Percentiles rank a stretch among this genome's conserved stretches.
Conservation (phyloP, 2,113 vertebrate genomes). For the Muscicapa adusta region DNA sequence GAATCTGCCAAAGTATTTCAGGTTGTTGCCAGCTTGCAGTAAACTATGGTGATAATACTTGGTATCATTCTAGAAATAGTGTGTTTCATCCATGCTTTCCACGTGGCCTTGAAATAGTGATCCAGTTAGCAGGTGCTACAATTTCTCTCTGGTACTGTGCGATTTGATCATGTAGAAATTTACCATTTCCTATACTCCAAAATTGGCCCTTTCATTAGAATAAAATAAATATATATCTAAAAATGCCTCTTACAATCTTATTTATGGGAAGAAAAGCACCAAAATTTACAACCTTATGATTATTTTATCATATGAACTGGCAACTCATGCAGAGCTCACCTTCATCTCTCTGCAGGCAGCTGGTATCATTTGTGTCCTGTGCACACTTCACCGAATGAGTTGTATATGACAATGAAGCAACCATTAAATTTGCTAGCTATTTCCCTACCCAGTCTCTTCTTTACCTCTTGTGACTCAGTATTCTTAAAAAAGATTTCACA, state of each 20-base stretch:
- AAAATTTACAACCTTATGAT: neutral
- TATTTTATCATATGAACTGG: neutral
- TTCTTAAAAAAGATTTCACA: neutral
- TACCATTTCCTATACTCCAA: neutral
- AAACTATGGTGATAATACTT: neutral
- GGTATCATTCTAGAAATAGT: neutral
- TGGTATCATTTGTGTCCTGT: neutral
- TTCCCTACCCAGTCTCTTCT: neutral
- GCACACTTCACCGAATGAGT: neutral
- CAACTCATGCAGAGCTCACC: neutral
- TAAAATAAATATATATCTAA: neutral
- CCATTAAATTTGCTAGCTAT: neutral
- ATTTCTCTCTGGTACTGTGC: neutral
- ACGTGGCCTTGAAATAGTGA: neutral
- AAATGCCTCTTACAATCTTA: neutral
- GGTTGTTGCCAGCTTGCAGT: neutral
- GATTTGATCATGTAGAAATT: neutral
- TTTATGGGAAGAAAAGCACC: neutral
- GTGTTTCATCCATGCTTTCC: neutral
- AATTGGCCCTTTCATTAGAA: neutral
- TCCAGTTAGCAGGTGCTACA: neutral
- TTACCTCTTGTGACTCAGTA: neutral
- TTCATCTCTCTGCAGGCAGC: neutral
- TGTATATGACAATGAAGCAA: neutral
- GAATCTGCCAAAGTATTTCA: neutral